Conservation (phyloP, 1,140 invertebrate genomes). For the Solenopsis invicta region DNA sequence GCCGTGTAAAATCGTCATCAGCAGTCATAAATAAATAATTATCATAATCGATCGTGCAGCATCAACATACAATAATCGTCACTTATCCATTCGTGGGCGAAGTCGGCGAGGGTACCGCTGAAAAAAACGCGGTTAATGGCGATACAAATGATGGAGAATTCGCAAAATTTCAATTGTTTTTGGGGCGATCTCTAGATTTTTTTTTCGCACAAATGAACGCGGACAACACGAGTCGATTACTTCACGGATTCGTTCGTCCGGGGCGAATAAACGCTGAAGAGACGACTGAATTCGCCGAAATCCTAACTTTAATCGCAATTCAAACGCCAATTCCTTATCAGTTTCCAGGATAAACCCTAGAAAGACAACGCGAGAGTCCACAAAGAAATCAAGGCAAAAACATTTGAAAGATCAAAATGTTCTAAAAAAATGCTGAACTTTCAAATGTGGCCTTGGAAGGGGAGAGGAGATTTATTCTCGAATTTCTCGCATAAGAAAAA, state of each 20-base stretch:
- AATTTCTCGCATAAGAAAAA: no score
- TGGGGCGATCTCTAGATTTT: not conserved
- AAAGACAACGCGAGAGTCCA: not conserved
- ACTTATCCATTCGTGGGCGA: constrained; percentile 66
- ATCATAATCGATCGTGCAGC: constrained; percentile 79
- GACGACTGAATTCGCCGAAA: constrained; percentile 6
- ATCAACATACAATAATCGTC: constrained; percentile 82
- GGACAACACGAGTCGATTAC: not conserved
- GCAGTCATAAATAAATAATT: constrained; percentile 84
- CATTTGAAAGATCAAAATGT: not conserved
- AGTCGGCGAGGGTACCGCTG: constrained; percentile 47
- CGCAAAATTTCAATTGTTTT: not conserved
- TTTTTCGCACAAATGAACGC: not conserved
- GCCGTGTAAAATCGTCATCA: constrained; percentile 62
- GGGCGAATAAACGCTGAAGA: not conserved
- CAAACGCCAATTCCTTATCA: not conserved
- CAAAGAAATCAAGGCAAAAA: not conserved
- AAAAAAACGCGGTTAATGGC: not conserved
- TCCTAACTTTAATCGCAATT: not conserved
- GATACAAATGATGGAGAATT: constrained; percentile 2
- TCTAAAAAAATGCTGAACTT: not conserved
- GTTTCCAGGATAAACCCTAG: not conserved
- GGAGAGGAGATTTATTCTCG: no score
- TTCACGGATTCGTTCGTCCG: constrained; percentile 17
- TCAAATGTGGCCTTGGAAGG: not conserved